Conservation (phyloP, 2,797 vertebrate genomes). For the Gambelia wislizenii region DNA sequence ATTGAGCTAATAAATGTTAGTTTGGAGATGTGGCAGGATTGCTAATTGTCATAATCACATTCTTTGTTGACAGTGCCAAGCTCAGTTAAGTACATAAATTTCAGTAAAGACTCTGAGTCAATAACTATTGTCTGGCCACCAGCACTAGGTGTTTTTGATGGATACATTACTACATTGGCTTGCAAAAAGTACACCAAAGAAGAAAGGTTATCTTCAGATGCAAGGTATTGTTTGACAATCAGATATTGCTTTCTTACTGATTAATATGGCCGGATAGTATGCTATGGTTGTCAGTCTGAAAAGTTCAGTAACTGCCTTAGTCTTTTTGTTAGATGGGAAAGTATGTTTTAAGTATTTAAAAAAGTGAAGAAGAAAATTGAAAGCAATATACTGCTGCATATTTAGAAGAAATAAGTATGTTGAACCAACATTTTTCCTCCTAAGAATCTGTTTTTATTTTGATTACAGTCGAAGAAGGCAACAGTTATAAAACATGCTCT, state of each 20-base stretch:
- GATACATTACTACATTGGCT: slow-evolving; percentile 83
- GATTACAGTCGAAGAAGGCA: background rate
- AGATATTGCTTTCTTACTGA: background rate
- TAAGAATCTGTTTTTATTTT: background rate
- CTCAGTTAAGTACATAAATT: slow-evolving; percentile 75
- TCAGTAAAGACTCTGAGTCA: slow-evolving; percentile 82
- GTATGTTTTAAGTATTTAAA: background rate
- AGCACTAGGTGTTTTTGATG: slow-evolving; percentile 73
- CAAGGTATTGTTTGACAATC: slow-evolving; percentile 81
- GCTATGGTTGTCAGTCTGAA: background rate
- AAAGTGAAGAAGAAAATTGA: background rate
- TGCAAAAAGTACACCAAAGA: slow-evolving; percentile 76
- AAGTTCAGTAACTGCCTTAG: background rate
- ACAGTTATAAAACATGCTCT: background rate
- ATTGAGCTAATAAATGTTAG: background rate
- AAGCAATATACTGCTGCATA: background rate
- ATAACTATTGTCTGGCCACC: slow-evolving; percentile 80
- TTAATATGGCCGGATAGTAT: background rate
- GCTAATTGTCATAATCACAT: slow-evolving; percentile 25
- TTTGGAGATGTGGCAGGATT: background rate
- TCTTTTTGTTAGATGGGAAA: background rate
- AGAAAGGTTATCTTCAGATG: slow-evolving; percentile 68
- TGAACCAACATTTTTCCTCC: background rate
- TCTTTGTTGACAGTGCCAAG: slow-evolving; percentile 78
- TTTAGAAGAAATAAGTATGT: background rate